Evolutionary conservation across 2,113 vertebrate genomes (phyloP), one percentile per base, ranked within the genome.

Genomic region (Hippocampus mohnikei): DNA sequence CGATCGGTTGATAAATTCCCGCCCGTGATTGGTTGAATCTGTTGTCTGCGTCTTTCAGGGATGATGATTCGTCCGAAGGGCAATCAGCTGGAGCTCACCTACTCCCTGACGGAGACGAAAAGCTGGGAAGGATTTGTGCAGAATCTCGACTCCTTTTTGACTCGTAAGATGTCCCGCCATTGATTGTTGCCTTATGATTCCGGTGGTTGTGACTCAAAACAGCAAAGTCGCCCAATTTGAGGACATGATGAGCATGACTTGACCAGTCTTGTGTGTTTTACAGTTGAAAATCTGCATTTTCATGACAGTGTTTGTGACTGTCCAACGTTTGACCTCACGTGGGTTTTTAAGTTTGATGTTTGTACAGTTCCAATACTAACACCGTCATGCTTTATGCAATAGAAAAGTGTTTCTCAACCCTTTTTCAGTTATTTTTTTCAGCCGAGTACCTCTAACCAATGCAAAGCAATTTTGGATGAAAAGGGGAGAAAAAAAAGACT

Each of bases 21-120:
- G 8, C 21, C 42, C 41, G 23, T 63, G 58, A 71, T 58, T 68
- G 70, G 65, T 15, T 56, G 67, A 68, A 40, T 8, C 10, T 40
- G 16, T 53, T n/a, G 50, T 52, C 0, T 8, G 5, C 25, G 48
- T 69, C 21, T 85, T 85, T 66, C 70, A 90, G 89, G 89, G 50
- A 84, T 90, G 87, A 90, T 89, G 88, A 90, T 90, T 62, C 89
- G 85, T 76, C 89, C 89, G 0, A 84, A 81, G 33, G 89, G 88
- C 0, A 78, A 88, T 2, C 83, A 85, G 74, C 75, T 90, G 74
- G 85, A 89, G 29, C 86, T 90, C 63, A 65, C 37, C 0, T 89
- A 76, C 74, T 84, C 83, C 0, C 20, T 76, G 0, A 82, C 83
- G 0, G 50, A 87, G 27, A 73, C 73, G 0, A 74, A 88, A 56